Conservation (phyloP, 1,140 invertebrate genomes). For the Antheraea mylitta region DNA sequence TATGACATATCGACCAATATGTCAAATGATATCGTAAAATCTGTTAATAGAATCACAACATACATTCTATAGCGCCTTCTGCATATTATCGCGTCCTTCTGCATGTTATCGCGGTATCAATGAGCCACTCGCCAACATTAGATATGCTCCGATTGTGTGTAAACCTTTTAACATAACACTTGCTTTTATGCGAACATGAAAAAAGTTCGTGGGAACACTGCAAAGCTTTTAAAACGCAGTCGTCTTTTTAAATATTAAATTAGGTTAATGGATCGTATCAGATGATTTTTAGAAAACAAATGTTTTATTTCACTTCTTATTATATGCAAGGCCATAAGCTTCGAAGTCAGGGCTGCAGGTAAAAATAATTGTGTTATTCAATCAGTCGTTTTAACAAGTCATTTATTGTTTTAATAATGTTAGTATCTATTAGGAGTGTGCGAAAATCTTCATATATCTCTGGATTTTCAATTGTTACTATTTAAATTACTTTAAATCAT, state of each 20-base stretch:
- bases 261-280: not conserved
- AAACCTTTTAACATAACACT: conserved; percentile 18
- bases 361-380: not conserved
- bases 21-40: conserved; percentile 15
- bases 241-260: not conserved
- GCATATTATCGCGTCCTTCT: conserved; percentile 5
- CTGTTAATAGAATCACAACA: conserved; percentile 18
- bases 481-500: too few species aligned
- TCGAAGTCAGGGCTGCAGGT: not conserved
- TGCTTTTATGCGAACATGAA: conserved; percentile 7
- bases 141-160: conserved; percentile 11
- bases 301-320: not conserved
- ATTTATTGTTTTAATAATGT: too few species aligned
- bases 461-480: too few species aligned
- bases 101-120: conserved; percentile 18
- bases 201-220: conserved; percentile 2
- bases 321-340: not conserved
- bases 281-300: not conserved
- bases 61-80: not conserved
- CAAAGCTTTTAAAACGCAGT: not conserved
- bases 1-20: not conserved
- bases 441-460: too few species aligned
- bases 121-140: conserved; percentile 17
- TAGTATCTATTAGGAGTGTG: too few species aligned
- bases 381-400: not conserved